Conservation (phyloP, 2,888 invertebrate genomes). For the Tuberolachnus salignus region DNA sequence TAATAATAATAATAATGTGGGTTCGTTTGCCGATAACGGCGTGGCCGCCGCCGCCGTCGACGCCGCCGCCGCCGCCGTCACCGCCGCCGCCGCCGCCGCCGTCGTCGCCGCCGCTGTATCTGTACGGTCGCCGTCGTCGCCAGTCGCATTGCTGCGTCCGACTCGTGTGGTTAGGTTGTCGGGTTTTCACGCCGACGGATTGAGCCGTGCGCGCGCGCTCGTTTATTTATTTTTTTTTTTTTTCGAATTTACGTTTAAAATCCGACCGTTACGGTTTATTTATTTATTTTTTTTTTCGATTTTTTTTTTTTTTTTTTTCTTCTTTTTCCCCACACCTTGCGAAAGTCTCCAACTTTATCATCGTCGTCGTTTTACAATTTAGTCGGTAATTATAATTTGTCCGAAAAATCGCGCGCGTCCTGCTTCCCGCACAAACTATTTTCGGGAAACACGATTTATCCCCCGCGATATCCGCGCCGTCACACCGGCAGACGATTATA, state of each 20-base stretch:
- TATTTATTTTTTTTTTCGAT: no score
- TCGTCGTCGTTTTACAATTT: no score
- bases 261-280: not conserved
- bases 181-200: not conserved
- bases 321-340: no score
- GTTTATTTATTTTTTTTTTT: not conserved
- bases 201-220: conserved; percentile 32
- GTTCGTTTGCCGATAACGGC: conserved; percentile 47
- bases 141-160: conserved; percentile 50
- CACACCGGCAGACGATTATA: no score
- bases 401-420: no score
- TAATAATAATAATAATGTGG: conserved; percentile 26
- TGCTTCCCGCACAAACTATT: no score
- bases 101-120: not conserved
- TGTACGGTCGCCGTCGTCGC: not conserved
- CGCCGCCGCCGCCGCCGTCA: not conserved
- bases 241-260: conserved; percentile 10
- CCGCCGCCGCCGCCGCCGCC: conserved; percentile 5
- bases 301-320: no score
- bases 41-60: not conserved
- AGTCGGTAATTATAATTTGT: no score
- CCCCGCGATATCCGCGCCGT: no score
- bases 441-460: no score
- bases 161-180: conserved; percentile 16
- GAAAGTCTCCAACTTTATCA: no score